Percentiles rank a stretch among this genome's conserved stretches.
phyloP scores from a whole-genome alignment of 2,888 invertebrate genomes.

The Apodemia duryi region DNA sequence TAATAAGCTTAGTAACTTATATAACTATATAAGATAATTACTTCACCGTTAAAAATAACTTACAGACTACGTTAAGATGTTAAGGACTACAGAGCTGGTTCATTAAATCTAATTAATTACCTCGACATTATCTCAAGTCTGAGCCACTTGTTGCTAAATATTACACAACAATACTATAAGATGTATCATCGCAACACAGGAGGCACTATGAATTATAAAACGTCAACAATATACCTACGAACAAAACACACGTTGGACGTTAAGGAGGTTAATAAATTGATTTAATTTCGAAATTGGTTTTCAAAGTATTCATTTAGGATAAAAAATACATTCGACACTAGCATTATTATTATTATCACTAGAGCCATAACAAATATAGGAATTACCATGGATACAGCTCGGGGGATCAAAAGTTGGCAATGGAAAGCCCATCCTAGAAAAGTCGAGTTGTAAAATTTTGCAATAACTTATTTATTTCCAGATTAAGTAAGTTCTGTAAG shows the following conservation, averaged over 20 bases:
- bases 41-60: not conserved
- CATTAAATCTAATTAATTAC: no score
- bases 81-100: no score
- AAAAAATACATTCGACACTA: not conserved
- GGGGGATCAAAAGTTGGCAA: not conserved
- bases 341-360: not conserved
- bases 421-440: no score
- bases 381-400: not conserved
- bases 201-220: not conserved
- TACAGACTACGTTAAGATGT: not conserved
- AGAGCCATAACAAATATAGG: not conserved
- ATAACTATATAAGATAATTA: not conserved
- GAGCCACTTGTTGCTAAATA: no score
- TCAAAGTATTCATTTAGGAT: not conserved
- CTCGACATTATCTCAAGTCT: no score
- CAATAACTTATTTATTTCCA: not conserved
- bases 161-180: no score
- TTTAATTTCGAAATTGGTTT: not conserved
- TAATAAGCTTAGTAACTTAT: slow-evolving; percentile 34
- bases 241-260: not conserved
- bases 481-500: no score
- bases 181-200: no score
- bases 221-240: slow-evolving; percentile 4
- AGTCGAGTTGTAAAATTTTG: not conserved
- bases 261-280: not conserved